phyloP scores from a whole-genome alignment of 2,797 vertebrate species.

The Tenualosa ilisha region DNA sequence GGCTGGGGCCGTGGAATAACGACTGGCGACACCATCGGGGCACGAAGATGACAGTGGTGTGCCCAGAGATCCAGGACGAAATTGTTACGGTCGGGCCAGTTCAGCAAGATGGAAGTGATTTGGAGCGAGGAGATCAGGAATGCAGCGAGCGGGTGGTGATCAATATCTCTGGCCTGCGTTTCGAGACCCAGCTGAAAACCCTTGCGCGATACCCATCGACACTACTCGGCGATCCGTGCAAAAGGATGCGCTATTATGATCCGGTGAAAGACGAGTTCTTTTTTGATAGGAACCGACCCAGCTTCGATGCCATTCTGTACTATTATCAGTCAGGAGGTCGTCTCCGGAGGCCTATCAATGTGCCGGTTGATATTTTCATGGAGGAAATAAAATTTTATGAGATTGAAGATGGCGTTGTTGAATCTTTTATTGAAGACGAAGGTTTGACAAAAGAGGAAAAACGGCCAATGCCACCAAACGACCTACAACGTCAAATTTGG shows the following conservation, averaged over 20 bases:
- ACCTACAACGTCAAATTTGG: constrained; percentile 90
- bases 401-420: constrained; percentile 81
- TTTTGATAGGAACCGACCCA: constrained; percentile 91
- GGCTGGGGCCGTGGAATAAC: constrained; percentile 60
- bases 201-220: constrained; percentile 88
- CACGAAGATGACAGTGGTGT: constrained; percentile 77
- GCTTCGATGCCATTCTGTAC: constrained; percentile 93
- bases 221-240: constrained; percentile 86
- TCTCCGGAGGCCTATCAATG: constrained; percentile 86
- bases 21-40: constrained; percentile 61
- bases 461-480: constrained; percentile 80
- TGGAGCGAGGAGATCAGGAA: constrained; percentile 77
- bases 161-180: constrained; percentile 91
- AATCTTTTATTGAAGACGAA: constrained; percentile 85
- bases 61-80: constrained; percentile 77
- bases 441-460: constrained; percentile 86
- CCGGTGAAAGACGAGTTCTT: constrained; percentile 90
- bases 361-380: constrained; percentile 90
- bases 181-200: constrained; percentile 91
- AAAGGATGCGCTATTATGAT: constrained; percentile 90
- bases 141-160: constrained; percentile 88
- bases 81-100: constrained; percentile 62
- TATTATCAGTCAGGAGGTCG: constrained; percentile 92
- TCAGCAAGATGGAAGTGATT: constrained; percentile 69
- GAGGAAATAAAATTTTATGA: constrained; percentile 95